phyloP scores from a whole-genome alignment of 2,113 vertebrate genomes.

The Pseudorhombus dupliciocellatus region DNA sequence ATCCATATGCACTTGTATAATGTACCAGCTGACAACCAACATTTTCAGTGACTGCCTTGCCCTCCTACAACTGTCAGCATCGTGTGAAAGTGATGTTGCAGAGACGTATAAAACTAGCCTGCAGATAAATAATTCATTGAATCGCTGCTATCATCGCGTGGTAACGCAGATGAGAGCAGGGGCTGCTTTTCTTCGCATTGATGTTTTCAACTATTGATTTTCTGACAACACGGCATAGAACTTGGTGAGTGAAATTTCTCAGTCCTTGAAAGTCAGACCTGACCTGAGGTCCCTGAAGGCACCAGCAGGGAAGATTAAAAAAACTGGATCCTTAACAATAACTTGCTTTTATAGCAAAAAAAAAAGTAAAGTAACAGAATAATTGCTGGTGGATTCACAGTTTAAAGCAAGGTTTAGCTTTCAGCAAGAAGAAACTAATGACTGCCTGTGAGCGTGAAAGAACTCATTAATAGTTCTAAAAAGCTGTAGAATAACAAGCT shows the following conservation, averaged over 20 bases:
- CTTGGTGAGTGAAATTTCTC: slow-evolving; percentile 1
- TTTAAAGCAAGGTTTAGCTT: not conserved
- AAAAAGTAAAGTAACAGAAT: not conserved
- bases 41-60: not conserved
- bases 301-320: not conserved
- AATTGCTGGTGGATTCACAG: not conserved
- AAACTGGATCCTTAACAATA: not conserved
- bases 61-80: not conserved
- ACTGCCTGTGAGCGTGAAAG: not conserved
- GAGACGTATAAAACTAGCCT: slow-evolving; percentile 3
- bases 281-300: not conserved
- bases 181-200: not conserved
- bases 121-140: slow-evolving; percentile 30
- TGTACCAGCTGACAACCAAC: not conserved
- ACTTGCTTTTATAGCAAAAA: not conserved
- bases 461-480: not conserved
- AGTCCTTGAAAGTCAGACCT: not conserved
- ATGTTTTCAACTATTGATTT: slow-evolving; percentile 27
- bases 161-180: slow-evolving; percentile 28
- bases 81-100: not conserved
- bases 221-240: slow-evolving; percentile 5
- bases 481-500: not conserved
- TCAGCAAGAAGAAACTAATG: not conserved
- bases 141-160: slow-evolving; percentile 4
- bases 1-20: not conserved